phyloP scores from a whole-genome alignment of 2,888 invertebrate species.

The Thelaira solivaga region DNA sequence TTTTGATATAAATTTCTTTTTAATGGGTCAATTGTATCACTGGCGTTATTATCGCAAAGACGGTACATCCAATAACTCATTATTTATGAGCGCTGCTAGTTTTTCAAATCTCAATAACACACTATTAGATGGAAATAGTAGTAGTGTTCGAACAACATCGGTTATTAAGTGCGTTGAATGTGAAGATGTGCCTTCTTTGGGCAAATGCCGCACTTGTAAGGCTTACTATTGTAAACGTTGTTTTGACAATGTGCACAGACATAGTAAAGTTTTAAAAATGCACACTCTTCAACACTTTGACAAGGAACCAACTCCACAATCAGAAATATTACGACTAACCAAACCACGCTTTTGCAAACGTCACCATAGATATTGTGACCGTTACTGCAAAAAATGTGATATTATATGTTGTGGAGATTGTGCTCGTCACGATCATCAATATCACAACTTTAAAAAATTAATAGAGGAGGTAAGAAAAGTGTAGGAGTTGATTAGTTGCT shows the following conservation, averaged over 20 bases:
- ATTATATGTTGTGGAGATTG: conserved; percentile 66
- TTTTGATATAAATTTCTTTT: conserved; percentile 71
- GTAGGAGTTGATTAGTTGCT: background rate
- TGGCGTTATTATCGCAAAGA: conserved; percentile 62
- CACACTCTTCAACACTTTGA: conserved; percentile 65
- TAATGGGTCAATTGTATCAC: conserved; percentile 68
- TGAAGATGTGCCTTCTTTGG: conserved; percentile 61
- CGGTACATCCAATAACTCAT: conserved; percentile 59
- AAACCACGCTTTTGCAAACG: conserved; percentile 61
- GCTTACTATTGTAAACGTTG: conserved; percentile 71
- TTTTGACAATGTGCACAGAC: conserved; percentile 70
- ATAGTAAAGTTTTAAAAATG: conserved; percentile 70
- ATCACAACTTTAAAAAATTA: conserved; percentile 63
- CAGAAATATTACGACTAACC: conserved; percentile 59
- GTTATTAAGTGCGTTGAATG: conserved; percentile 72
- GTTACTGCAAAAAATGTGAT: conserved; percentile 68
- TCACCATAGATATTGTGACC: conserved; percentile 63
- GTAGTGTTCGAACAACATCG: background rate
- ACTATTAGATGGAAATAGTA: background rate
- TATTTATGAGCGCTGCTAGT: conserved; percentile 37
- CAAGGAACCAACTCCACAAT: conserved; percentile 22
- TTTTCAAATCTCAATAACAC: background rate
- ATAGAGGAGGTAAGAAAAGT: conserved; percentile 64
- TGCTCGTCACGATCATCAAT: conserved; percentile 60
- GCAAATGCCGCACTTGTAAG: conserved; percentile 71